These are phyloP conservation scores for Pelobates fuscus DNA, from an alignment of 2,113 vertebrate species.

Conservation along the genomic window DNA sequence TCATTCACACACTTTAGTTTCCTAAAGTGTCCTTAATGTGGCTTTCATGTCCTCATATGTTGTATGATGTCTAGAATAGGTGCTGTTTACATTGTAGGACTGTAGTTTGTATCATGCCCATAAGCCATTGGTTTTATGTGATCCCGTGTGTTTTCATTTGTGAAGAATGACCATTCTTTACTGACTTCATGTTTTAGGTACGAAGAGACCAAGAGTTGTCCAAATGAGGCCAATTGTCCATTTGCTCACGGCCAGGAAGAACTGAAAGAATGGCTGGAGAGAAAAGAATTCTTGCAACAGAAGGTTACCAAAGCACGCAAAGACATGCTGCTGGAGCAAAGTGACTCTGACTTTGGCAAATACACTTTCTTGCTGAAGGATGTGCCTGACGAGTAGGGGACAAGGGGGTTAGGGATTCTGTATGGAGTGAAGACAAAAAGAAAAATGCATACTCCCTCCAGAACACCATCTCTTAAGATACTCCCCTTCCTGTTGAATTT, in stretches of 20 bases:
- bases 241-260: slow-evolving; percentile 87
- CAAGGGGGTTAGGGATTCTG: not conserved
- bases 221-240: slow-evolving; percentile 85
- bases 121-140: too few relatives aligned
- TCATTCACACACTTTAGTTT: too few relatives aligned
- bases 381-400: slow-evolving; percentile 52
- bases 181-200: slow-evolving; percentile 60
- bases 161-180: not conserved
- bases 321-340: slow-evolving; percentile 87
- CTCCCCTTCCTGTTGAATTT: not conserved
- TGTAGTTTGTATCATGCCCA: too few relatives aligned
- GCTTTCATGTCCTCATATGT: too few relatives aligned
- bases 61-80: too few relatives aligned
- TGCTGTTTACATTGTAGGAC: too few relatives aligned
- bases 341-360: slow-evolving; percentile 89
- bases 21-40: too few relatives aligned
- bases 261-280: slow-evolving; percentile 87
- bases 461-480: not conserved
- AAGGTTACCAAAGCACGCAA: slow-evolving; percentile 87
- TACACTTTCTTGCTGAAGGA: slow-evolving; percentile 90
- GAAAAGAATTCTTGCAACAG: slow-evolving; percentile 83
- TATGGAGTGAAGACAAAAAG: not conserved
- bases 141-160: too few relatives aligned
- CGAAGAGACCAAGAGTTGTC: slow-evolving; percentile 76
- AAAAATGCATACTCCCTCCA: not conserved